Conservation (phyloP, 2,113 vertebrate species). For the Heliornis fulica region DNA sequence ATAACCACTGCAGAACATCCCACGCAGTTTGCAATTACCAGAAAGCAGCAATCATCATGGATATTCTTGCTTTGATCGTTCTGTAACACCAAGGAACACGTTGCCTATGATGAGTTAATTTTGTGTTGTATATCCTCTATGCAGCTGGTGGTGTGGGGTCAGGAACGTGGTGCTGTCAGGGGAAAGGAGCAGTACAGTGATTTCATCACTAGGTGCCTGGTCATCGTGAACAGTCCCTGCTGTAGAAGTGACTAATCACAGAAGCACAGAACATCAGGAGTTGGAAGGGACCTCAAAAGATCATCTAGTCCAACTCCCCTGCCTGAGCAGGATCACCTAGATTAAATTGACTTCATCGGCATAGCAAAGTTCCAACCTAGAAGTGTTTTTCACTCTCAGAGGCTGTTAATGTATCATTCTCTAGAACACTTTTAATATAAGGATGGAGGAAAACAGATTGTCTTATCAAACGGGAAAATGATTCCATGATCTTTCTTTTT, state of each 20-base stretch:
- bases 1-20: not conserved
- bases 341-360: not conserved
- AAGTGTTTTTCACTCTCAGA: constrained; percentile 9
- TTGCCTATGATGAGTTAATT: not conserved
- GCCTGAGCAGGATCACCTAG: no score
- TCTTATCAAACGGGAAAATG: constrained; percentile 55
- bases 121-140: not conserved
- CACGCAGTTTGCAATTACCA: not conserved
- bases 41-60: not conserved
- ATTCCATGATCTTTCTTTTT: constrained; percentile 57
- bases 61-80: not conserved
- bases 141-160: not conserved
- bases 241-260: not conserved
- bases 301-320: no score
- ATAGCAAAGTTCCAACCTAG: constrained; percentile 39
- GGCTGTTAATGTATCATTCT: constrained; percentile 1
- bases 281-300: no score
- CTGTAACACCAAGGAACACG: not conserved
- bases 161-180: not conserved
- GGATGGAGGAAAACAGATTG: constrained; percentile 35
- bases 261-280: no score
- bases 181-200: not conserved
- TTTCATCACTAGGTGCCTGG: not conserved
- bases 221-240: not conserved
- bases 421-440: constrained; percentile 44